A percentile compares a stretch with the other conserved stretches of the same genome.
Conservation (phyloP, 1,140 invertebrate genomes). For the Centruroides sculpturatus region DNA sequence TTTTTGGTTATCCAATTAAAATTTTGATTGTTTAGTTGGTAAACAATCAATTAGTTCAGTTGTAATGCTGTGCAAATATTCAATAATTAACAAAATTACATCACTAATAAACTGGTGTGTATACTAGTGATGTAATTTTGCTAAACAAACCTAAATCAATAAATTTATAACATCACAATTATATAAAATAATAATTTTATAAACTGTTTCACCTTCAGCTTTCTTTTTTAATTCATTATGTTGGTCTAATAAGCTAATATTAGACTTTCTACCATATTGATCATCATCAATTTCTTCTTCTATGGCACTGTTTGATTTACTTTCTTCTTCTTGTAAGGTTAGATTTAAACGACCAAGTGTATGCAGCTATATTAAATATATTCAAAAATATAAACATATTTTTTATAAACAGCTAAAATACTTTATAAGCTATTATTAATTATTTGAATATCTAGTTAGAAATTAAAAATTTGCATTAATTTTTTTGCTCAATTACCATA, state of each 20-base stretch:
- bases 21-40: no score
- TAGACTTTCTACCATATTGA: conserved; percentile 63
- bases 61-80: not conserved
- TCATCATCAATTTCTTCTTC: conserved; percentile 47
- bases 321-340: conserved; percentile 36
- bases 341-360: conserved; percentile 6
- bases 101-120: not conserved
- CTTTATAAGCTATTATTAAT: no score
- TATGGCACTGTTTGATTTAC: conserved; percentile 47
- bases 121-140: not conserved
- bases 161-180: no score
- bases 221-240: conserved; percentile 91
- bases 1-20: no score
- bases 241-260: conserved; percentile 86
- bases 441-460: no score
- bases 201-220: conserved; percentile 46
- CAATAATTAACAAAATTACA: not conserved
- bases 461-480: no score
- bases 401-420: no score
- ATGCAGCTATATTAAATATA: conserved; percentile 1
- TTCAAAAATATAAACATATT: no score
- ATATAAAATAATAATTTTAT: no score
- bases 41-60: no score
- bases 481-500: no score
- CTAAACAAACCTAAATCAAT: not conserved